Conservation (phyloP, 1,140 invertebrate genomes). For the Sinonovacula constricta region DNA sequence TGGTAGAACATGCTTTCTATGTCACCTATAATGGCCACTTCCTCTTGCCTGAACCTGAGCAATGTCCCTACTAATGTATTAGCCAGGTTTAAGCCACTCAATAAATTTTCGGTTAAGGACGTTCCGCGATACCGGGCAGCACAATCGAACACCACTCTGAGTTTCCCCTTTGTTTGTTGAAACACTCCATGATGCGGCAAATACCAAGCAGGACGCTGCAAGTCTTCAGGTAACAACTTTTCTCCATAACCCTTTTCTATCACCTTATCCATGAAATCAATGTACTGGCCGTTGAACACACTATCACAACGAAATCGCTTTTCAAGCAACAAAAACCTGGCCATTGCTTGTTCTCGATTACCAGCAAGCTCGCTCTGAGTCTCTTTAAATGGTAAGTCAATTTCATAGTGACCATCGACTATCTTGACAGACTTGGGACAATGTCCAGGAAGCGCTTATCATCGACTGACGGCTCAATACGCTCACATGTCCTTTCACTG, state of each 20-base stretch:
- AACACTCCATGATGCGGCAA: conserved; percentile 38
- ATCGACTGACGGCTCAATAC: conserved; percentile 12
- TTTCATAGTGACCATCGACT: conserved; percentile 3
- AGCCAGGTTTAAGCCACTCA: not conserved
- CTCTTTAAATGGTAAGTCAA: conserved; percentile 21
- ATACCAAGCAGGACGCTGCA: conserved; percentile 33
- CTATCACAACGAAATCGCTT: conserved; percentile 3
- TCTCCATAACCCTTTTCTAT: conserved; percentile 24
- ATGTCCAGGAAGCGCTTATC: conserved; percentile 36
- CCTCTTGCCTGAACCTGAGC: conserved; percentile 3
- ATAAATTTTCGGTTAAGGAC: not conserved
- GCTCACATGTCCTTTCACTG: not conserved
- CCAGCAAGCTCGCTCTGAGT: not conserved
- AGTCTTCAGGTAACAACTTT: not conserved
- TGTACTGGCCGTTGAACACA: conserved; percentile 7
- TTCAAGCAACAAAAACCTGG: not conserved
- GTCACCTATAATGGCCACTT: not conserved
- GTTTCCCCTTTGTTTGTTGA: conserved; percentile 42
- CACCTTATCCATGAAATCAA: conserved; percentile 33
- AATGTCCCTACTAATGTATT: conserved; percentile 11
- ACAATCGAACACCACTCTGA: conserved; percentile 40
- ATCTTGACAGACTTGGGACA: not conserved
- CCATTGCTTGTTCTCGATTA: conserved; percentile 3
- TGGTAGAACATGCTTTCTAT: conserved; percentile 8
- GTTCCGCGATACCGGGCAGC: conserved; percentile 1